Percentiles rank a stretch among this genome's conserved stretches.
Conservation (phyloP, 2,113 vertebrate species). For the Acanthochromis polyacanthus region DNA sequence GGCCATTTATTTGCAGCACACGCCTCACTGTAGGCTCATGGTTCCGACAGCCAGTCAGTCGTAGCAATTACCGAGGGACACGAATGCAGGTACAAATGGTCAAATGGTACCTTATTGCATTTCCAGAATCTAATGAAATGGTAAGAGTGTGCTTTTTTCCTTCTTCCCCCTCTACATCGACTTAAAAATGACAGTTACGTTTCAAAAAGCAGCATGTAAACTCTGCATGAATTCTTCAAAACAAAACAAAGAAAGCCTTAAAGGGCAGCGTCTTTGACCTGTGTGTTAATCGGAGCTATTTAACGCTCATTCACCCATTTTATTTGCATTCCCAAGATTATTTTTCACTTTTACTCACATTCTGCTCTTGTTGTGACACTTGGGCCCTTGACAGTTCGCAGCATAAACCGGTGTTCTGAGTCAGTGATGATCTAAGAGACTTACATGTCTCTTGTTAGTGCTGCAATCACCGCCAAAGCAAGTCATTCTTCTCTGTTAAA, state of each 20-base stretch:
- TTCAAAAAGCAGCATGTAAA: not conserved
- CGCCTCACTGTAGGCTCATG: slow-evolving; percentile 4
- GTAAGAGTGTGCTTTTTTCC: not conserved
- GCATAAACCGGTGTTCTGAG: not conserved
- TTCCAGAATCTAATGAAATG: slow-evolving; percentile 21
- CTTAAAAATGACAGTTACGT: not conserved
- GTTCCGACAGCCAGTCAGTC: slow-evolving; percentile 7
- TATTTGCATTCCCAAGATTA: not conserved
- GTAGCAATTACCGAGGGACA: slow-evolving; percentile 31
- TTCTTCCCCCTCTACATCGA: no score
- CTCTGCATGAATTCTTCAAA: not conserved
- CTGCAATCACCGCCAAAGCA: not conserved
- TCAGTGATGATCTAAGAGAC: slow-evolving; percentile 8
- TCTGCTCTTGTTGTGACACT: not conserved
- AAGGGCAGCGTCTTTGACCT: not conserved
- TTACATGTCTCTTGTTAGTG: slow-evolving; percentile 52
- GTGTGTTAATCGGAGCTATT: not conserved
- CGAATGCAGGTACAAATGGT: slow-evolving; percentile 28
- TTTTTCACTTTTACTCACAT: not conserved
- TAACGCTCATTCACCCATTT: not conserved
- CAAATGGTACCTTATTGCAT: slow-evolving; percentile 17
- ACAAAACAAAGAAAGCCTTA: no score
- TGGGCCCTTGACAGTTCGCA: not conserved
- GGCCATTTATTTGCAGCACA: slow-evolving; percentile 37
- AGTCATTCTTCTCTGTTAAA: slow-evolving; percentile 37